Conservation (phyloP, 2,888 invertebrate species). For the Heliothis peltigera region DNA sequence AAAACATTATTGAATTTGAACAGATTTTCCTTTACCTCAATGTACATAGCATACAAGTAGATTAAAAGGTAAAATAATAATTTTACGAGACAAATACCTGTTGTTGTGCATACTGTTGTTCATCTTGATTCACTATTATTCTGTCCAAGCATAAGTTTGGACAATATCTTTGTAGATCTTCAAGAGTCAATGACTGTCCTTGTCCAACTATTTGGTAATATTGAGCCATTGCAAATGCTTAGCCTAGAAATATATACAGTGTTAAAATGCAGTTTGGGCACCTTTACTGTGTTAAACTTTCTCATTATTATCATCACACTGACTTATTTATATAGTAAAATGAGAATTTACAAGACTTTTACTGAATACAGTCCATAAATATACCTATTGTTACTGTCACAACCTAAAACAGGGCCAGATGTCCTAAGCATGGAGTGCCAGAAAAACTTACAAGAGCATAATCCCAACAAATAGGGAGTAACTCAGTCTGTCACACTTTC, state of each 20-base stretch:
- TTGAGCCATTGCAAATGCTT: conserved; percentile 91
- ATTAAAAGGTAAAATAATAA: background rate
- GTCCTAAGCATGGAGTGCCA: no score
- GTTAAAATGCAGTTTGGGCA: background rate
- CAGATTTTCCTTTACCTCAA: background rate
- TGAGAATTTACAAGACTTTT: background rate
- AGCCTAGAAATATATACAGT: conserved; percentile 73
- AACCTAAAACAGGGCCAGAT: no score
- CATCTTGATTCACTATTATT: conserved; percentile 87
- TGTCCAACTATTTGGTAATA: conserved; percentile 92
- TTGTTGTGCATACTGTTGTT: conserved; percentile 86
- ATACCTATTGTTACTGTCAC: no score
- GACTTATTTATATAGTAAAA: background rate
- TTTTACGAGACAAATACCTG: conserved; percentile 71
- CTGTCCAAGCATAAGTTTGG: conserved; percentile 90
- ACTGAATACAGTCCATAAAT: no score
- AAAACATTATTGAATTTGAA: no score
- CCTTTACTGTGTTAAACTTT: background rate
- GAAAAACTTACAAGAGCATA: no score
- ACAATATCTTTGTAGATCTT: conserved; percentile 91
- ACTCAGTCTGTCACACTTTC: no score
- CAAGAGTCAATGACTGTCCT: conserved; percentile 87
- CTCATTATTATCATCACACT: background rate
- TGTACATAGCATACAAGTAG: background rate
- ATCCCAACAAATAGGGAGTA: no score